Evolutionary conservation across 30 jellyfish, hydroid and myxozoan species (phyloP).

Genomic region (Phacellophora camtschatica): DNA sequence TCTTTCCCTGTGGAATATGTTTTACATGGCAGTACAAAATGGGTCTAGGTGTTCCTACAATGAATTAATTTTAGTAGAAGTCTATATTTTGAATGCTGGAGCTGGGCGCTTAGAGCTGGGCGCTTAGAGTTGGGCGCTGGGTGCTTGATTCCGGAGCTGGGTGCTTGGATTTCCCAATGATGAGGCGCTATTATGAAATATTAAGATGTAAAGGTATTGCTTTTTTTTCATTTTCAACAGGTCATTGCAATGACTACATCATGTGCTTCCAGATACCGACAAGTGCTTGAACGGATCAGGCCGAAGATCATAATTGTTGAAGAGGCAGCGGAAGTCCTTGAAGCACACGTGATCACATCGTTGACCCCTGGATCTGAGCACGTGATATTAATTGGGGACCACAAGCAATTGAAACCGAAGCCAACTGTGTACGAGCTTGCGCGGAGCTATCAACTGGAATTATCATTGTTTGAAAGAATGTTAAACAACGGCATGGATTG

Average conservation of each 20-base stretch:
- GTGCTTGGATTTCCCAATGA: too few relatives aligned
- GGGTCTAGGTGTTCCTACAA: too few relatives aligned
- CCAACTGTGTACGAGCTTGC: conserved; percentile 78
- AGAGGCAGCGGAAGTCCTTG: conserved; percentile 98
- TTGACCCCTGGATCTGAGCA: conserved; percentile 67
- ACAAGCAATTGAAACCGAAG: conserved; percentile 86
- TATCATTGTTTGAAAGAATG: conserved; percentile 87
- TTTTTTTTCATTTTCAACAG: too few relatives aligned
- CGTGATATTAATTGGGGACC: conserved; percentile 91
- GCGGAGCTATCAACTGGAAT: conserved; percentile 57
- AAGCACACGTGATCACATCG: conserved; percentile 86
- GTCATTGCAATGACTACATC: conserved; percentile 92
- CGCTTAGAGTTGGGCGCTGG: too few relatives aligned
- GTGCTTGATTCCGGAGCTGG: too few relatives aligned
- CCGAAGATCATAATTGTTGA: conserved; percentile 78
- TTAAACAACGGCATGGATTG: conserved; percentile 80
- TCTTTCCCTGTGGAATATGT: too few relatives aligned
- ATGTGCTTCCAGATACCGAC: conserved; percentile 77
- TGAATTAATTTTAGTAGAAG: too few relatives aligned
- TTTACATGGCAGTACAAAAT: too few relatives aligned
- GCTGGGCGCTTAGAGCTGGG: too few relatives aligned
- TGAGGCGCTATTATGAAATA: too few relatives aligned
- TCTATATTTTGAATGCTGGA: too few relatives aligned
- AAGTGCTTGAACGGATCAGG: conserved; percentile 42
- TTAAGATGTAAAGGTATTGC: too few relatives aligned